These are phyloP conservation scores for Lagodon rhomboides DNA, from an alignment of 2,797 vertebrate genomes.

Conservation along the genomic window DNA sequence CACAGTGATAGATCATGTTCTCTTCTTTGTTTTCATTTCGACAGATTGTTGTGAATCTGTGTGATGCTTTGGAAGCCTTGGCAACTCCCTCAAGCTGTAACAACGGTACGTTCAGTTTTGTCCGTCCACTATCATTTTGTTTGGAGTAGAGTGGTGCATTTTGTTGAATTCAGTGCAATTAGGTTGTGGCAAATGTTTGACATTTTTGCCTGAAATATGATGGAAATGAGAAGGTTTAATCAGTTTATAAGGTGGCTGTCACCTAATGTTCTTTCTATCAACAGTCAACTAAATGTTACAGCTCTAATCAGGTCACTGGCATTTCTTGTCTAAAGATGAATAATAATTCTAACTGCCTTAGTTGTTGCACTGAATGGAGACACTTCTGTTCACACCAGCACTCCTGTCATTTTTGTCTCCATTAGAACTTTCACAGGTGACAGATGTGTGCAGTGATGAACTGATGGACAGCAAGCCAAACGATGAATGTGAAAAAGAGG, in stretches of 20 bases:
- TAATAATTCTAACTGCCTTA: background rate
- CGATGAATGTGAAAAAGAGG: slow-evolving; percentile 2
- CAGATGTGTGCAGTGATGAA: slow-evolving; percentile 36
- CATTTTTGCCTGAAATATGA: too few relatives aligned
- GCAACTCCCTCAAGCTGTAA: slow-evolving; percentile 58
- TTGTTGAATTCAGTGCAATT: too few relatives aligned
- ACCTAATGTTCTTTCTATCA: too few relatives aligned
- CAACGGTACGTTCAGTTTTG: slow-evolving; percentile 54
- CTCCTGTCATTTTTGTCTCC: background rate
- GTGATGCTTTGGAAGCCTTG: slow-evolving; percentile 82
- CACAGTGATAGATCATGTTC: rapidly evolving
- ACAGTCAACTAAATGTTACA: too few relatives aligned
- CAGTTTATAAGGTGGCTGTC: too few relatives aligned
- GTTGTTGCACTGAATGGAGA: background rate
- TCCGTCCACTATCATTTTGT: background rate
- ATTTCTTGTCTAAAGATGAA: background rate
- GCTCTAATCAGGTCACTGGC: too few relatives aligned
- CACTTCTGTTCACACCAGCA: background rate
- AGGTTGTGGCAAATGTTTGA: too few relatives aligned
- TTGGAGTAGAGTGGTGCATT: background rate
- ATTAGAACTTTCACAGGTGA: slow-evolving; percentile 41
- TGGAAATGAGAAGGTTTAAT: too few relatives aligned
- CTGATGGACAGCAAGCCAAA: slow-evolving; percentile 1
- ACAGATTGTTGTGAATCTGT: slow-evolving; percentile 86
- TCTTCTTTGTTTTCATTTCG: slow-evolving; percentile 2